A percentile compares a stretch with the other conserved stretches of the same genome.
Evolutionary conservation across 2,113 vertebrate genomes (phyloP).

Genomic region (Heloderma charlesbogerti): DNA sequence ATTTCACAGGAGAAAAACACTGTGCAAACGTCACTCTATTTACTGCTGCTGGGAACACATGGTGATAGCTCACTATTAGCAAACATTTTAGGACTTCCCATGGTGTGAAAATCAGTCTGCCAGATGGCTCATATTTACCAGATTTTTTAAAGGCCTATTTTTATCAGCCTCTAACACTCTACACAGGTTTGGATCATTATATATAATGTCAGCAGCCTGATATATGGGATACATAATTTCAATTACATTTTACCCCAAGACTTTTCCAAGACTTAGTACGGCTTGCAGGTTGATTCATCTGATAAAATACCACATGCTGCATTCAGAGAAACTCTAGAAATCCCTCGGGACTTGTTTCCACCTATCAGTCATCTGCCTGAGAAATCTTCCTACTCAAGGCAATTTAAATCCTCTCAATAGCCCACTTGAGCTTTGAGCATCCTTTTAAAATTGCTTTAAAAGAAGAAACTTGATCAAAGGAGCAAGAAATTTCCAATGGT

Average conservation of each 20-base stretch:
- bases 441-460: constrained; percentile 46
- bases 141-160: not conserved
- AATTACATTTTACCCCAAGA: constrained; percentile 40
- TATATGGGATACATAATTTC: constrained; percentile 27
- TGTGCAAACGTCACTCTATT: constrained; percentile 5
- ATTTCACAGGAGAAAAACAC: not conserved
- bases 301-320: constrained; percentile 24
- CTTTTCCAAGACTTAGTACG: constrained; percentile 9
- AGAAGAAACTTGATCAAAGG: constrained; percentile 48
- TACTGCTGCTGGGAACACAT: constrained; percentile 20
- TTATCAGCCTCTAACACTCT: constrained; percentile 4
- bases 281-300: not conserved
- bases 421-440: constrained; percentile 34
- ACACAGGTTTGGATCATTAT: constrained; percentile 15
- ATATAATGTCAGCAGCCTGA: constrained; percentile 20
- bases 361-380: constrained; percentile 51
- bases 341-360: constrained; percentile 46
- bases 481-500: constrained; percentile 42
- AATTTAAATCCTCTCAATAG: constrained; percentile 60
- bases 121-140: constrained; percentile 17
- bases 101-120: constrained; percentile 27
- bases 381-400: constrained; percentile 58
- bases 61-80: constrained; percentile 18
- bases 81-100: constrained; percentile 13
- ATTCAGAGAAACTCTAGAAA: constrained; percentile 37